Conservation (phyloP, 2,113 vertebrate genomes). For the Campylomormyrus numenius region DNA sequence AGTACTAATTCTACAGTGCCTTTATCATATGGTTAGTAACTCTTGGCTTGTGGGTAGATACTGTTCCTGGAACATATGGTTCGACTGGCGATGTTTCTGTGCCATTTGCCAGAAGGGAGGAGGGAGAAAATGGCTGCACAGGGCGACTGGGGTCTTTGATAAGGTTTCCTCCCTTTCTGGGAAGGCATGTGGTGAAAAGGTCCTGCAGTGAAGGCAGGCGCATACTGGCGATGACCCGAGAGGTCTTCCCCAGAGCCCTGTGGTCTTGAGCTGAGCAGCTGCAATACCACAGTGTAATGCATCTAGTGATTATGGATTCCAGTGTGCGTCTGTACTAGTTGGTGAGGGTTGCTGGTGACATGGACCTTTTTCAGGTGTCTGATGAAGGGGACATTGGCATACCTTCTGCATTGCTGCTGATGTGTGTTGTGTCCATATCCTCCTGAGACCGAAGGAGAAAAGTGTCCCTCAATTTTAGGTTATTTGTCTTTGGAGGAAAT, state of each 20-base stretch:
- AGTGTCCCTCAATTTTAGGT: too few relatives aligned
- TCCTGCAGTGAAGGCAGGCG: neutral
- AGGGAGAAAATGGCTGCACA: neutral
- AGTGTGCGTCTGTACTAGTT: neutral
- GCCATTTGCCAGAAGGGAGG: neutral
- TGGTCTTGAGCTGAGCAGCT: neutral
- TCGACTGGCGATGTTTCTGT: neutral
- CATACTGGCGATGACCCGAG: neutral
- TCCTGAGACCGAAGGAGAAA: too few relatives aligned
- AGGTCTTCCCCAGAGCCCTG: neutral
- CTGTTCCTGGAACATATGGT: neutral
- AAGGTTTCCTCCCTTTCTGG: neutral
- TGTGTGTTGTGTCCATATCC: neutral
- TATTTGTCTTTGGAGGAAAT: too few relatives aligned
- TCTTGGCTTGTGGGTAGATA: neutral
- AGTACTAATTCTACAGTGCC: neutral
- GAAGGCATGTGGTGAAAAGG: neutral
- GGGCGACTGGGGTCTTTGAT: neutral
- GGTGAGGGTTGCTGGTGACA: neutral
- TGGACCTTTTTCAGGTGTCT: neutral
- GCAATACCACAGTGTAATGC: neutral
- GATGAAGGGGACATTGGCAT: neutral
- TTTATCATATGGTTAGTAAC: neutral
- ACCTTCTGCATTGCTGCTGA: neutral
- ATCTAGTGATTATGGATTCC: neutral